Percentiles rank a stretch among this genome's conserved stretches.
These are phyloP conservation scores for Psylliodes chrysocephalus DNA, from an alignment of 2,888 invertebrate species.

Conservation along the genomic window DNA sequence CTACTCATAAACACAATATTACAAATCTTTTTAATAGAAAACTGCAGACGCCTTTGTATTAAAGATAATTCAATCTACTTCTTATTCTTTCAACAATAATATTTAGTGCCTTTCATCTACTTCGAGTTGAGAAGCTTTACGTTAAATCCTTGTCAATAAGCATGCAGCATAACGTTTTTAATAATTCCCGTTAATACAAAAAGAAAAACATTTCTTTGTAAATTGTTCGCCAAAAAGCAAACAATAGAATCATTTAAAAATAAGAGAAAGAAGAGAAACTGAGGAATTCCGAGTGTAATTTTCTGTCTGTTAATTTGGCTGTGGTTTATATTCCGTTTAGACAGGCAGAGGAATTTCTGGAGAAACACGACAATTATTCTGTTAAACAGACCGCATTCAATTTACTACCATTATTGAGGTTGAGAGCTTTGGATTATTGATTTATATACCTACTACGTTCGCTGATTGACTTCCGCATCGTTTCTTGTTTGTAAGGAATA, in stretches of 20 bases:
- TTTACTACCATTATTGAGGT: conserved; percentile 11
- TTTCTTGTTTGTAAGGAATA: too few relatives aligned
- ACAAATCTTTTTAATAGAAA: too few relatives aligned
- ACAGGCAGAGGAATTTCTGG: neutral
- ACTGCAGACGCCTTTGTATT: too few relatives aligned
- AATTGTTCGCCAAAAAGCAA: neutral
- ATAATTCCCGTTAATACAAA: too few relatives aligned
- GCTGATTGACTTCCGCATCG: neutral
- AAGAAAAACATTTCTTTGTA: neutral
- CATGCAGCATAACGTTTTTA: too few relatives aligned
- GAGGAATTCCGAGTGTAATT: conserved; percentile 1
- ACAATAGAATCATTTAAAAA: too few relatives aligned
- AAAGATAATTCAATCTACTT: too few relatives aligned
- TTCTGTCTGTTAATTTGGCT: conserved; percentile 9
- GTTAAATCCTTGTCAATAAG: too few relatives aligned
- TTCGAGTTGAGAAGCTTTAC: too few relatives aligned
- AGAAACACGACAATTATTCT: conserved; percentile 13
- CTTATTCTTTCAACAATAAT: too few relatives aligned
- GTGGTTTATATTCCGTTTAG: neutral
- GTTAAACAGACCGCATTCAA: conserved; percentile 15
- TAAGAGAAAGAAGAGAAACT: neutral
- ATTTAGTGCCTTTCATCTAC: too few relatives aligned
- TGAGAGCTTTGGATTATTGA: conserved; percentile 7
- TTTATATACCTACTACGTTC: conserved; percentile 8
- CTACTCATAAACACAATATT: too few relatives aligned